A percentile compares a stretch with the other conserved stretches of the same genome.
phyloP scores from a whole-genome alignment of 2,797 vertebrate genomes.

The Poeciliopsis paucimaculata region DNA sequence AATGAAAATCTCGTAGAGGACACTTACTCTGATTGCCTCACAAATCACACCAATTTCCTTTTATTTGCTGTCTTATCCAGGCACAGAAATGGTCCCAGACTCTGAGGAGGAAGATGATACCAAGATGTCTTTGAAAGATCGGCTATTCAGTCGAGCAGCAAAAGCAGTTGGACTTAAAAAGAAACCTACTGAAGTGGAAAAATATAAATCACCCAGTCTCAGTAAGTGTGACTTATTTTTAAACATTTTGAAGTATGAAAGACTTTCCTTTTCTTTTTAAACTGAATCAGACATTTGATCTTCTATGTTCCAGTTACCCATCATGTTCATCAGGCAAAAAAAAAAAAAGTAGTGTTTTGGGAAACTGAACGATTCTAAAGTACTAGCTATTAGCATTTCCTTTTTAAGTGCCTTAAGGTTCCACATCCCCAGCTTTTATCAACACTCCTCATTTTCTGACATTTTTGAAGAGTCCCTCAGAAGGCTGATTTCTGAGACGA shows the following conservation, averaged over 20 bases:
- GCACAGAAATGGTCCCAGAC: constrained; percentile 85
- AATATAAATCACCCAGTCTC: constrained; percentile 51
- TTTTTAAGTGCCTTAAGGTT: background rate
- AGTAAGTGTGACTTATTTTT: constrained; percentile 51
- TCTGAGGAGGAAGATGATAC: constrained; percentile 77
- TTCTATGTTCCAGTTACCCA: background rate
- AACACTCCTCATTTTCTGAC: constrained; percentile 7
- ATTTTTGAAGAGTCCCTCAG: constrained; percentile 85
- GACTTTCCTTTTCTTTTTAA: background rate
- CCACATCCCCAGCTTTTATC: background rate
- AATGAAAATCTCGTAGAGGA: constrained; percentile 9
- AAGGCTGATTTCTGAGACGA: constrained; percentile 89
- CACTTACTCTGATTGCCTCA: constrained; percentile 9
- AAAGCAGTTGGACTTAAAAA: constrained; percentile 85
- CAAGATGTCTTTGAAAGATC: constrained; percentile 84
- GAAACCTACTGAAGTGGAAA: constrained; percentile 76
- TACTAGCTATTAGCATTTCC: background rate
- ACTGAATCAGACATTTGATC: background rate
- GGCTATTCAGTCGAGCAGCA: constrained; percentile 83
- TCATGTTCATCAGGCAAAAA: background rate
- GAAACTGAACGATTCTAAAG: background rate
- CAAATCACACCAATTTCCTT: background rate
- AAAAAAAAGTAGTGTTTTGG: background rate
- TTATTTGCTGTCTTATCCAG: constrained; percentile 70
- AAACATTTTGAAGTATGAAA: background rate